A percentile compares a stretch with the other conserved stretches of the same genome.
These are phyloP conservation scores for Gryllus bimaculatus DNA, from an alignment of 1,140 invertebrate species.

Conservation along the genomic window DNA sequence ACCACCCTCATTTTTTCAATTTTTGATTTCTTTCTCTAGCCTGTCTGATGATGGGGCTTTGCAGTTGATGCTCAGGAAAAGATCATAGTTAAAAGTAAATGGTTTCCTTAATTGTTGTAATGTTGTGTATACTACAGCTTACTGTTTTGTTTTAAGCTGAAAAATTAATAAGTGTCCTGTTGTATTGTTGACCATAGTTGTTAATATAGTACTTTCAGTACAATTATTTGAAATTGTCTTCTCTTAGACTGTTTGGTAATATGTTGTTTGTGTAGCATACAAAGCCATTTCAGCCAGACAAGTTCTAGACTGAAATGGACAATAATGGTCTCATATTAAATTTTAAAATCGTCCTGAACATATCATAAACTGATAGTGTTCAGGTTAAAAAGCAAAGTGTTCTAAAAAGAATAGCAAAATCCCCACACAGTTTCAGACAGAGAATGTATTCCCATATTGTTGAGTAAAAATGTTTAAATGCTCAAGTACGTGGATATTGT, in stretches of 20 bases:
- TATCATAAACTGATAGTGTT: background rate
- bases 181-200: background rate
- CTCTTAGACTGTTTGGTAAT: background rate
- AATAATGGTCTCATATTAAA: background rate
- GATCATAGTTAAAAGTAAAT: no score
- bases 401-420: background rate
- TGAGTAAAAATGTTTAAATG: background rate
- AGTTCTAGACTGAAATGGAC: background rate
- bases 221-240: background rate
- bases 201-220: background rate
- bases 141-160: background rate
- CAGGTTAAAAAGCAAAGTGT: constrained; percentile 1
- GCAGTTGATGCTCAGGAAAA: no score
- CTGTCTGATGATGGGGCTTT: background rate
- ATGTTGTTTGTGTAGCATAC: no score
- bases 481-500: background rate
- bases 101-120: background rate
- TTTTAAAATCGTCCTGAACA: background rate
- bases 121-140: background rate
- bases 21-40: background rate
- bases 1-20: background rate
- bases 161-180: background rate
- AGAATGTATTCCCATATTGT: background rate
- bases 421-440: background rate
- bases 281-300: background rate